phyloP scores from a whole-genome alignment of 1,140 invertebrate genomes.

The Hormaphis cornu region DNA sequence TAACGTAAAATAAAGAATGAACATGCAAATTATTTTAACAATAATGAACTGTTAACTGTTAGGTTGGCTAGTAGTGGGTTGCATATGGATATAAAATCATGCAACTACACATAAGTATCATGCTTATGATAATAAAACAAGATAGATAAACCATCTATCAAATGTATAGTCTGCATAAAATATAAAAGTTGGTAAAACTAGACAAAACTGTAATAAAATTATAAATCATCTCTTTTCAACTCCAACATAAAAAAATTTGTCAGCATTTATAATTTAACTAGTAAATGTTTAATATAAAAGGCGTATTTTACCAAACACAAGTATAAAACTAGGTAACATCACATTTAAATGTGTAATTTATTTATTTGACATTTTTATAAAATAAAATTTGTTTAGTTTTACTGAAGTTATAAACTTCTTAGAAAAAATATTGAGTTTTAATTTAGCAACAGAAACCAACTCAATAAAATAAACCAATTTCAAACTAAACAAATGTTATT shows the following conservation, averaged over 20 bases:
- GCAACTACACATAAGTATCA: conserved; percentile 8
- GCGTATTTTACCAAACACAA: too few species aligned
- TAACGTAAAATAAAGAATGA: neutral
- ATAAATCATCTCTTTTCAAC: too few species aligned
- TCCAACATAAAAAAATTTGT: too few species aligned
- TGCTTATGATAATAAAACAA: conserved; percentile 1
- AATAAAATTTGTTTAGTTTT: too few species aligned
- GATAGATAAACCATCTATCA: too few species aligned
- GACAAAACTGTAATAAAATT: too few species aligned
- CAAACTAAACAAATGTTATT: neutral
- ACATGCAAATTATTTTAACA: conserved; percentile 16
- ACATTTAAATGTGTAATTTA: too few species aligned
- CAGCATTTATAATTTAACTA: too few species aligned
- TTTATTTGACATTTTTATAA: too few species aligned
- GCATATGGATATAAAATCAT: conserved; percentile 8
- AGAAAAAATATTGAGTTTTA: neutral
- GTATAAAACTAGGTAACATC: too few species aligned
- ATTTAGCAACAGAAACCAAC: too few species aligned
- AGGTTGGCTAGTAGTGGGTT: conserved; percentile 4
- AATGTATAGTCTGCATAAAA: neutral
- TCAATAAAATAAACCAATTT: neutral
- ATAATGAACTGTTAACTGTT: conserved; percentile 5
- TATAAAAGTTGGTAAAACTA: neutral
- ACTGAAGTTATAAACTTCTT: neutral
- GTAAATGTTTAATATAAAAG: too few species aligned